Evolutionary conservation across 2,113 vertebrate genomes (phyloP).

Genomic region (Bubo blakistoni): DNA sequence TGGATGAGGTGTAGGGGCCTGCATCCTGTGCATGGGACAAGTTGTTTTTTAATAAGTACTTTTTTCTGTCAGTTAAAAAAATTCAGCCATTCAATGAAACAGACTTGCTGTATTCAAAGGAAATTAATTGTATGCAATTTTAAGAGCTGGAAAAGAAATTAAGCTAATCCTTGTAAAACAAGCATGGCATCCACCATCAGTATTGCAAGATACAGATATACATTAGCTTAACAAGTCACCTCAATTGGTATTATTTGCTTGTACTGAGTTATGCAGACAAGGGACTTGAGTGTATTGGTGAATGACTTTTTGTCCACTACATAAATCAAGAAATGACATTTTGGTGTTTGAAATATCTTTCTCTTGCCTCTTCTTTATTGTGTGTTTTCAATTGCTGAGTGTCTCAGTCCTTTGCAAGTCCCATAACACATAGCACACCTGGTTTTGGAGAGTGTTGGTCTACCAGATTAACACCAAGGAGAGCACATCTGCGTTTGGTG

Average conservation of each 20-base stretch:
- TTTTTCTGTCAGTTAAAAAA: neutral
- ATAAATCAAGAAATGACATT: neutral
- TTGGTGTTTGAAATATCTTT: neutral
- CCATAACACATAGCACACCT: neutral
- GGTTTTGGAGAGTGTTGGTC: neutral
- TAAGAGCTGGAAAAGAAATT: neutral
- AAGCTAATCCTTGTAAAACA: neutral
- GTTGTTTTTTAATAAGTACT: neutral
- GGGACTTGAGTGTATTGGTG: neutral
- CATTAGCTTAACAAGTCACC: neutral
- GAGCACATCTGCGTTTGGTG: fast-evolving
- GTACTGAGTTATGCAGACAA: neutral
- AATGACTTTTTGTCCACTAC: neutral
- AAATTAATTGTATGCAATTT: neutral
- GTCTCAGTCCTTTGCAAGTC: neutral
- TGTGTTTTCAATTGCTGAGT: neutral
- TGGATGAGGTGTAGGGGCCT: neutral
- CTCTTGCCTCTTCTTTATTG: neutral
- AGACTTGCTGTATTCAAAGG: neutral
- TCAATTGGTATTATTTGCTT: neutral
- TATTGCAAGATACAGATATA: neutral
- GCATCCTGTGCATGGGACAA: neutral
- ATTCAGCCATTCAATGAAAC: neutral
- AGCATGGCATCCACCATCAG: neutral
- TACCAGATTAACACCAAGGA: neutral